Conservation (phyloP, 2,888 invertebrate species). For the Drosophila basisetae region DNA sequence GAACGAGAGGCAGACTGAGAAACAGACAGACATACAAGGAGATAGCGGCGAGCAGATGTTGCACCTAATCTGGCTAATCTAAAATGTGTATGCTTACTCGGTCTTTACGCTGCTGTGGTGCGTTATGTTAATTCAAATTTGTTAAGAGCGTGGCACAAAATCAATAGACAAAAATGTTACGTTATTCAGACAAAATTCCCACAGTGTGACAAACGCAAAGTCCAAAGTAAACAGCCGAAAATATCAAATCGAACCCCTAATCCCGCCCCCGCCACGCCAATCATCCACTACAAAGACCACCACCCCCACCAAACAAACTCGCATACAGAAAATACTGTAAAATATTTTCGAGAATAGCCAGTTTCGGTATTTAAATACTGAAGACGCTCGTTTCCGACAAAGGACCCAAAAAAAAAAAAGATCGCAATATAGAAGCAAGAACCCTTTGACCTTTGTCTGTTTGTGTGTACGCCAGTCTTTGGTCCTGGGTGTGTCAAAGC, state of each 20-base stretch:
- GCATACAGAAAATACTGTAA: conserved; percentile 26
- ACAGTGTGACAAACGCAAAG: conserved; percentile 32
- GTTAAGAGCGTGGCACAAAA: conserved; percentile 13
- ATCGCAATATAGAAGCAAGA: conserved; percentile 3
- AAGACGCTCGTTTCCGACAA: neutral
- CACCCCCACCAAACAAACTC: conserved; percentile 2
- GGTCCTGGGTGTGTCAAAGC: conserved; percentile 27
- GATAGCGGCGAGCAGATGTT: neutral
- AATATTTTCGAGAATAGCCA: neutral
- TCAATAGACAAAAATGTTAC: conserved; percentile 43
- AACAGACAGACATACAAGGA: neutral
- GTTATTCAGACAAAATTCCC: conserved; percentile 27
- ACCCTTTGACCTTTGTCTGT: conserved; percentile 3
- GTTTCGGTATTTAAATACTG: neutral
- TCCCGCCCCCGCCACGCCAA: neutral
- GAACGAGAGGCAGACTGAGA: neutral
- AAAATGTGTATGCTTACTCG: neutral
- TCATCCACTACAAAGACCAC: neutral
- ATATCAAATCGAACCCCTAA: conserved; percentile 8
- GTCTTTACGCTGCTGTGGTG: neutral
- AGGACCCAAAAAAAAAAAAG: conserved; percentile 7
- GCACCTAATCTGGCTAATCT: neutral
- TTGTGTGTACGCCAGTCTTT: neutral
- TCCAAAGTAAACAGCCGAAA: conserved; percentile 25
- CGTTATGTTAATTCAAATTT: neutral